Percentiles rank a stretch among this genome's conserved stretches.
phyloP scores from a whole-genome alignment of 2,888 invertebrate species.

The Callinectes sapidus region DNA sequence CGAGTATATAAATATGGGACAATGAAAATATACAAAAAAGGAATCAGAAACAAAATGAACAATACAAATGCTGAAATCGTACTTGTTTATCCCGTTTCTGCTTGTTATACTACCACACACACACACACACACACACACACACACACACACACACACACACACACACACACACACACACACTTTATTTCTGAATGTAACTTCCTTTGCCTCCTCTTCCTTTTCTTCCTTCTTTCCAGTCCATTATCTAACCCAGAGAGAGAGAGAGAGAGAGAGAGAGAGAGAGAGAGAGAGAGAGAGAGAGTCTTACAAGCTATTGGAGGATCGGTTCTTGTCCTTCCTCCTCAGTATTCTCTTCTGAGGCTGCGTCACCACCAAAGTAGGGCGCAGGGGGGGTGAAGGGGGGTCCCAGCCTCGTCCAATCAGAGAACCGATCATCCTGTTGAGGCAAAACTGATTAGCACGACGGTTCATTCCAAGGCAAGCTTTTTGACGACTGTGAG shows the following conservation, averaged over 20 bases:
- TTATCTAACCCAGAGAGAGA: neutral
- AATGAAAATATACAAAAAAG: neutral
- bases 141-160: neutral
- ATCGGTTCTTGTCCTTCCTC: constrained; percentile 65
- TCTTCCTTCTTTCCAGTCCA: neutral
- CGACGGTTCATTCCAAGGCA: neutral
- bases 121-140: constrained; percentile 13
- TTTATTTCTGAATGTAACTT: neutral
- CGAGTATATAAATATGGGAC: neutral
- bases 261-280: neutral
- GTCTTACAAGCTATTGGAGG: constrained; percentile 55
- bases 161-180: neutral
- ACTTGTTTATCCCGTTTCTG: neutral
- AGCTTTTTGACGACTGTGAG: neutral
- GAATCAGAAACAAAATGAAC: neutral
- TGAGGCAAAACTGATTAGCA: constrained; percentile 81
- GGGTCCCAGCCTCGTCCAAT: constrained; percentile 76
- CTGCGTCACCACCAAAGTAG: constrained; percentile 52
- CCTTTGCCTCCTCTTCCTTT: too few relatives aligned
- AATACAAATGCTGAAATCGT: neutral
- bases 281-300: constrained; percentile 11
- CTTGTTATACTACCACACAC: neutral
- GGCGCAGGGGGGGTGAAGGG: constrained; percentile 42
- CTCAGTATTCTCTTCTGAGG: constrained; percentile 55
- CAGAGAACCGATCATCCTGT: constrained; percentile 85